Evolutionary conservation across 1,140 invertebrate species (phyloP), one percentile per base, ranked within the genome.

Genomic region (Zaprionus inermis): DNA sequence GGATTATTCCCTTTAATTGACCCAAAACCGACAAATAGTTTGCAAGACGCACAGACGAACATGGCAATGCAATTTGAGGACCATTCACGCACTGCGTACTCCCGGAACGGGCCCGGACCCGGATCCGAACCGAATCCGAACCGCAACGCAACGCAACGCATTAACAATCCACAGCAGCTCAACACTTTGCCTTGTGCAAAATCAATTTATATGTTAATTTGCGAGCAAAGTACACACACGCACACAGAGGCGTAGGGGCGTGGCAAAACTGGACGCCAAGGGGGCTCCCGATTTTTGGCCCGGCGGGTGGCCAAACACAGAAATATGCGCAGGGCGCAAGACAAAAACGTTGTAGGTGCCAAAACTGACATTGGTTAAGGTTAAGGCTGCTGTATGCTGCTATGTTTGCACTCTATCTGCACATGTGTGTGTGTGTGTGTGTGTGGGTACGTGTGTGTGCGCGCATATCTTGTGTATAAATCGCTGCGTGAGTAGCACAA

Each of bases 191-290:
- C 34, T 57, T 61, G 69, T 66, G 44, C 68, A 90, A 89, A 89
- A 89, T 89, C 84, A 89, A 89, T 89, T 89, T 89, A 89, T 89
- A 89, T 89, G 84, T 89, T 89, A 89, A 89, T 89, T 89, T 78
- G 81, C 81, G 71, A 78, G 74, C 66, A 81, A 89, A 84, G 68
- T 78, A 81, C 20, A 52, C 20, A 54, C 51, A 52, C 51, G 28
- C 14, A 52, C 12, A 6, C 51, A 18, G n/a, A 41, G 60, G 54
- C 73, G 41, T 52, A 55, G 71, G 71, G 70, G 82, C 55, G 82
- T 78, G 64, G 55, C 49, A 75, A 76, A 80, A 59, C 70, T 83
- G 30, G 51, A 44, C 66, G 18, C 10, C 22, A n/a, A 28, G 11
- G 44, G 51, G 24, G 24, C 24, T 11, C 1, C 14, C 22, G 66